These are phyloP conservation scores for Drosophila busckii DNA, from an alignment of 1,140 invertebrate genomes.

Conservation along the genomic window DNA sequence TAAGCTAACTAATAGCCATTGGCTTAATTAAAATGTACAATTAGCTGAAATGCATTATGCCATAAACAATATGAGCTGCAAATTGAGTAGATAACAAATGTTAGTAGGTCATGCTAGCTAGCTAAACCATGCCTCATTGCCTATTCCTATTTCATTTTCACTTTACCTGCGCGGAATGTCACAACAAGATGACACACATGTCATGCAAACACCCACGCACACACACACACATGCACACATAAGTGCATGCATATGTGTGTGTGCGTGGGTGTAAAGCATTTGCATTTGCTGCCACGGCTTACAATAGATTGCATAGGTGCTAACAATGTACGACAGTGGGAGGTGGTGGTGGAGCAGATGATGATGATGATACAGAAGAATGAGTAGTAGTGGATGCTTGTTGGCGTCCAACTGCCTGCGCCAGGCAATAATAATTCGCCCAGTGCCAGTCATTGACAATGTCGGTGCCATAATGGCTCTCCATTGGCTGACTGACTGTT, in stretches of 20 bases:
- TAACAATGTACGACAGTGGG: too few relatives aligned
- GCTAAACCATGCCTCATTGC: constrained; percentile 24
- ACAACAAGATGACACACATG: constrained; percentile 55
- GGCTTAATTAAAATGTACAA: constrained; percentile 5
- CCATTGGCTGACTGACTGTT: constrained; percentile 27
- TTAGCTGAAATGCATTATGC: background rate
- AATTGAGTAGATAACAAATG: constrained; percentile 59
- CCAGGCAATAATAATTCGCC: constrained; percentile 70
- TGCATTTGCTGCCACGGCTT: constrained; percentile 21
- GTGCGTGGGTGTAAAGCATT: too few relatives aligned
- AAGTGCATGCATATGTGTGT: constrained; percentile 1
- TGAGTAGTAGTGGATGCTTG: constrained; percentile 20
- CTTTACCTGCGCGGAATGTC: constrained; percentile 65
- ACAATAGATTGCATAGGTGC: too few relatives aligned
- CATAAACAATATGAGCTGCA: constrained; percentile 9
- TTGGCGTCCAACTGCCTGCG: constrained; percentile 53
- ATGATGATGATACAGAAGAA: constrained; percentile 19
- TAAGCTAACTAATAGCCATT: too few relatives aligned
- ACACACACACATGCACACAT: constrained; percentile 9
- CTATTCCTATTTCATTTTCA: constrained; percentile 19
- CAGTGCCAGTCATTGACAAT: constrained; percentile 65
- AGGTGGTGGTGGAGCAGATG: background rate
- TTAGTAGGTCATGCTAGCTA: too few relatives aligned
- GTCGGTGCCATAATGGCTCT: constrained; percentile 68
- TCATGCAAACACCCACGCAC: constrained; percentile 8